Evolutionary conservation across 2,797 vertebrate species (phyloP), one percentile per base, ranked within the genome.

Genomic region (Gastrophryne carolinensis): DNA sequence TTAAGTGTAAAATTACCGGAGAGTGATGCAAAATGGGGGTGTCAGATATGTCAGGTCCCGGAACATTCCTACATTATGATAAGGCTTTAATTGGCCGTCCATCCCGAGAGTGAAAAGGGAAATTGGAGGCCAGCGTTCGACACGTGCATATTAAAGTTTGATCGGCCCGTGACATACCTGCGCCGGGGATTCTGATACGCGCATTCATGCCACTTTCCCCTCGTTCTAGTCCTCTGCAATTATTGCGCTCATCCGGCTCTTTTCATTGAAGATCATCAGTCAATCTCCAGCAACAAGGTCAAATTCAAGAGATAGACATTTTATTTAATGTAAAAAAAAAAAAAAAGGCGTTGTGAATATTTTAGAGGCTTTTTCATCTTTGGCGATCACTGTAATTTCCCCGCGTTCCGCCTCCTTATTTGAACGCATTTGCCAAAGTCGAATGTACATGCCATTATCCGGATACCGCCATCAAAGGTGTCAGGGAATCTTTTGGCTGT

Each of bases 141-240:
- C 88, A 90, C 44, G 83, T 89, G 80, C 84, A 87, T 89, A 92
- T 92, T 91, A 90, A 84, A 74, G 83, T 89, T 81, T 87, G 87
- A 88, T 61, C 82, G 84, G 79, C 8, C 62, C 83, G 87, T 88
- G 87, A 83, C 71, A 80, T 76, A 85, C 81, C 83, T 77, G 2
- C 79, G 65, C 75, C 82, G 9, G 54, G 63, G 19, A 52, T 84
- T 79, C n/a, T 70, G 79, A 80, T 44, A 84, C 72, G 19, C 78
- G 79, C 79, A 69, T 71, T 84, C 79, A 77, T 82, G 79, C 73
- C 4, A 77, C 81, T 84, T 81, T 78, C 83, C 73, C 75, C 82
- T 49, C 17, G 32, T 49, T 63, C 39, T 50, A 69, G 86, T 9
- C 82, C 81, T 39, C 61, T 65, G 67, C 90, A 90, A 92, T 92